Base-by-base conservation (phyloP, 2,888 invertebrate species). In the Altica lythri region DNA sequence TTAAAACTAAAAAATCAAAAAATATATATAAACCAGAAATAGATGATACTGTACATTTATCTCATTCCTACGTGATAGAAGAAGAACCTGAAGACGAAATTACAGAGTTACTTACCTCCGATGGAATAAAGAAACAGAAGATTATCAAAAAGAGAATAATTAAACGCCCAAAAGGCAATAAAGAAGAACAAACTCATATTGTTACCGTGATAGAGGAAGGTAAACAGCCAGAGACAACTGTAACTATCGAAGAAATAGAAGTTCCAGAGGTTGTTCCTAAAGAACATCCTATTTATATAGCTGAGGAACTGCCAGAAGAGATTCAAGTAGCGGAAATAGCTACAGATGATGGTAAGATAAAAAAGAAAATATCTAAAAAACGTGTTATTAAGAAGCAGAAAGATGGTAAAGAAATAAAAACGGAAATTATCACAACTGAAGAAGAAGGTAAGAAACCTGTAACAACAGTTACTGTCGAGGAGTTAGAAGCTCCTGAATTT, bases 81-180 rank as follows among this genome's bases (percentile, higher is more conserved):
- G 66, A 69, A 56, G 16, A 66, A 0, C 69, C 69, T 14, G 64
- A 60, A 53, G 62, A 61, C 44, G 54, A 64, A 49, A 35, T 71
- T 6, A 60, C 65, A 27, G 67, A 72, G 3, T 46, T 61, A 27
- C 58, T 65, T 16, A 47, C 47, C 4, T 55, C 55, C 8, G 60
- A 62, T 25, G 63, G 64, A 10, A 56, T 57, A 18, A 52, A 68
- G 50, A 70, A 69, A 64, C 65, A 62, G 6, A 76, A 77, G 53
- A 68, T 77, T 1, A 78, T 80, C 6, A 80, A 78, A 57, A 77
- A 73, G 34, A 69, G 76, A 37, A 59, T 72, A 0, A 74, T 76
- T 9, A 57, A 43, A 30, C 55, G 75, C 75, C 42, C 72, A 9
- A 71, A 69, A 29, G 76, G 73, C 2, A 68, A 66, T 14, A 72